Base-by-base conservation (phyloP, 2,113 vertebrate genomes). In the Dermatemys mawii region DNA sequence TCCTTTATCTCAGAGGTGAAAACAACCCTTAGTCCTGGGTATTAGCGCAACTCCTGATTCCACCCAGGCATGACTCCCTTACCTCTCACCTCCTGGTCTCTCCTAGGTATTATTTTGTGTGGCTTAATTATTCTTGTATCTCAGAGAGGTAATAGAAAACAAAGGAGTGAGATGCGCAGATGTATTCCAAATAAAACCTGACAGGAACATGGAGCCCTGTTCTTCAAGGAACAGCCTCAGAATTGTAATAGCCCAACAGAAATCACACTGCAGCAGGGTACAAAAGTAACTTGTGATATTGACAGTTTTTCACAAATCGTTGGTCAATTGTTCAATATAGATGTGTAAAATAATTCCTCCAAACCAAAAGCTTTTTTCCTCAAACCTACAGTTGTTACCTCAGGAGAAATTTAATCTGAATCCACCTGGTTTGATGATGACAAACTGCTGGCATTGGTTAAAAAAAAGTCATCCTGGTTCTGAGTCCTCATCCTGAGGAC, bases 391-490 rank as follows among this genome's bases (percentile, higher is more conserved):
- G 86, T 86, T 73, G 82, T 60, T 88, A 88, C 60, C 54, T 83
- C 55, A 44, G 29, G 21, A 50, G 79, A 84, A 90, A 90, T 1
- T 73, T 73, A 88, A 91, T 73, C 94, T 88, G 84, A 41, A 86
- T 21, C 87, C 76, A 48, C 3, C 1, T 94, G 44, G 32, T 83
- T 94, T 82, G 24, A 51, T 93, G 51, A 91, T 4, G 55, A 91
- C 7, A 55, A 90, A 21, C 48, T 92, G 27, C 35, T 81, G 81
- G 53, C 22, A 21, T 9, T 60, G 8, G n/a, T 57, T 80, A 94
- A 38, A 80, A 27, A 81, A 50, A 95, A 95, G 60, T 83, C 88
- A 76, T 92, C 53, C 48, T 89, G 41, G 54, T 93, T 87, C 53
- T 90, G 78, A n/a, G n/a, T n/a, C n/a, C n/a, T n/a, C n/a, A n/a